Percentiles rank a stretch among this genome's conserved stretches.
Conservation (phyloP, 2,797 vertebrate species). For the Synaphobranchus kaupii region DNA sequence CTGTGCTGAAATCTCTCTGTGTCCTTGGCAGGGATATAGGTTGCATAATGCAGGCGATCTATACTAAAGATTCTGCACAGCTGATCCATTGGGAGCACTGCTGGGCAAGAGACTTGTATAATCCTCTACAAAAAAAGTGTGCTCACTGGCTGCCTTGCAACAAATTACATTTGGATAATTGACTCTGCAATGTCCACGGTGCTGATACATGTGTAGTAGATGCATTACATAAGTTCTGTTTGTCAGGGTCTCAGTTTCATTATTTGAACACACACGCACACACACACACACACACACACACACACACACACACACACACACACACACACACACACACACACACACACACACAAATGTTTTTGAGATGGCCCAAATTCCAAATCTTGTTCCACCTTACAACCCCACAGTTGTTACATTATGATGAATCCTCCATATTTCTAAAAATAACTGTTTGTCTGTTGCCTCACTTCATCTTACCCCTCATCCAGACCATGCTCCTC, state of each 20-base stretch:
- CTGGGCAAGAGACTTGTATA: slow-evolving; percentile 6
- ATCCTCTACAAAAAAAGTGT: slow-evolving; percentile 14
- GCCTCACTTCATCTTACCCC: neutral
- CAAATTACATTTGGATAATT: slow-evolving; percentile 39
- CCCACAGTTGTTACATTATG: neutral
- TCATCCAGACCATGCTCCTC: neutral
- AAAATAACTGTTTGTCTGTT: neutral
- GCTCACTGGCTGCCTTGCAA: slow-evolving; percentile 29
- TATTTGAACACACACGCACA: neutral
- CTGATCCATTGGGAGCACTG: slow-evolving; percentile 1
- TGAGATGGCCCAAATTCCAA: neutral
- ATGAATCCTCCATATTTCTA: neutral
- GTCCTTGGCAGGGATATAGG: neutral
- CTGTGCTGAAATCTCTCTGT: neutral
- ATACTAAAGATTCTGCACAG: neutral
- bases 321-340: neutral
- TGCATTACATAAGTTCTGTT: neutral
- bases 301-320: neutral
- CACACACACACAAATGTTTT: neutral
- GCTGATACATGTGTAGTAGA: neutral
- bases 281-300: neutral
- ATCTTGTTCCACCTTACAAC: neutral
- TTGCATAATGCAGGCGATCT: neutral
- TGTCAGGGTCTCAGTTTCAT: neutral
- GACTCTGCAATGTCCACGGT: slow-evolving; percentile 24